Base-by-base conservation (phyloP, 2,113 vertebrate species). In the Rhodinocichla rosea region DNA sequence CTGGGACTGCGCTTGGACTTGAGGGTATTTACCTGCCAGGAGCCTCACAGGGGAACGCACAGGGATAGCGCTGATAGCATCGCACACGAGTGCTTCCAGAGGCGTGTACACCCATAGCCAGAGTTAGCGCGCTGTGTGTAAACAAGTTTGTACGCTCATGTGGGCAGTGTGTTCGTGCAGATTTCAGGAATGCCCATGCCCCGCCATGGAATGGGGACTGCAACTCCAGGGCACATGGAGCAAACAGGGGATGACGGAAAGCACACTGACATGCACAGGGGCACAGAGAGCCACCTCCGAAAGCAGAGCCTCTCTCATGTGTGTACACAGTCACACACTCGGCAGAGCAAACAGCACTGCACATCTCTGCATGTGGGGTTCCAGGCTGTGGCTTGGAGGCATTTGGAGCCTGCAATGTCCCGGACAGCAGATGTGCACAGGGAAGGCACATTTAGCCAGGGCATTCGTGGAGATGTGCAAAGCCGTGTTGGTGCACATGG, bases 381-480 rank as follows among this genome's bases (percentile, higher is more conserved):
- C 30, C 0, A 1, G 70, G 33, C 87, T 22, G 40, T n/a, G 23
- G 14, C 53, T 33, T 11, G 44, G 19, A 21, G 70, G n/a, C 4
- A 0, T 11, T 22, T 45, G 70, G 26, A 55, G 55, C 0, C 0
- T 26, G 35, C 1, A 0, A 0, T 44, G 27, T 53, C 56, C 60
- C 5, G 4, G 35, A 21, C 9, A 32, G 87, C 83, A 56, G 73
- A 49, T 1, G 4, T 22, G 50, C 18, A 0, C 62, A 10, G 35
- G 37, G 37, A 11, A 70, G 35, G 44, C 37, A 26, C 7, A 0
- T 65, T 60, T 52, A 68, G 71, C 13, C 50, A 17, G 28, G 45
- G 33, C 13, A 13, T 2, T 1, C 1, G 0, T 15, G 68, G 57
- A 44, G 33, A 13, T 44, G 22, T 59, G 44, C 35, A 49, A 84